These are phyloP conservation scores for Spea multiplicata DNA, from an alignment of 2,113 vertebrate genomes.

Conservation along the genomic window DNA sequence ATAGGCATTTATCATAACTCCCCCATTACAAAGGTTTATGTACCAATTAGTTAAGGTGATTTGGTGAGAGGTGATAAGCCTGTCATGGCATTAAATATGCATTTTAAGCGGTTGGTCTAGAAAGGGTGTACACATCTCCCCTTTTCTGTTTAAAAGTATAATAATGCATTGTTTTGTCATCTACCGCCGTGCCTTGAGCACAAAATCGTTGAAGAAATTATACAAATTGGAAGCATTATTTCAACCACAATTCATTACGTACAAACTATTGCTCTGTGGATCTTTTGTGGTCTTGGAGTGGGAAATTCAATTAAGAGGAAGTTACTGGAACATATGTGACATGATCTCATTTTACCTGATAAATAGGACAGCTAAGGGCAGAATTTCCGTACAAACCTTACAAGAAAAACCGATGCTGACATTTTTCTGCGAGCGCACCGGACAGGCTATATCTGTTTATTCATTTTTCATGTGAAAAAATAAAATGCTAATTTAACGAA, in stretches of 20 bases:
- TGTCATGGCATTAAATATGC: too few relatives aligned
- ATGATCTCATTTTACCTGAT: slow-evolving; percentile 43
- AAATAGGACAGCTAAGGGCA: slow-evolving; percentile 33
- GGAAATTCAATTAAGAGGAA: slow-evolving; percentile 42
- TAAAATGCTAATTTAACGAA: background rate
- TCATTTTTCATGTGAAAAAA: background rate
- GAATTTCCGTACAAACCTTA: slow-evolving; percentile 26
- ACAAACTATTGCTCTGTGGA: slow-evolving; percentile 24
- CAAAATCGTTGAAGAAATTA: slow-evolving; percentile 8
- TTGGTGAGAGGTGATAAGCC: too few relatives aligned
- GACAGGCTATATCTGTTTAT: background rate
- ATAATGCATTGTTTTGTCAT: too few relatives aligned
- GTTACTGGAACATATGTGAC: slow-evolving; percentile 41
- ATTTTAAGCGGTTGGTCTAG: too few relatives aligned
- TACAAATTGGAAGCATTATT: slow-evolving; percentile 9
- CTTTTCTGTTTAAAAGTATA: too few relatives aligned
- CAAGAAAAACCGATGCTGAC: slow-evolving; percentile 1
- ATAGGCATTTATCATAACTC: too few relatives aligned
- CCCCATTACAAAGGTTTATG: too few relatives aligned
- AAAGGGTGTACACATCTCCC: too few relatives aligned
- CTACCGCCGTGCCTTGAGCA: background rate
- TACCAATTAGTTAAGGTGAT: too few relatives aligned
- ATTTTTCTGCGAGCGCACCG: background rate
- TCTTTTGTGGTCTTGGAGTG: slow-evolving; percentile 32
- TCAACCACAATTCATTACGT: slow-evolving; percentile 37